phyloP scores from a whole-genome alignment of 2,113 vertebrate genomes.

The Tauraco erythrolophus region DNA sequence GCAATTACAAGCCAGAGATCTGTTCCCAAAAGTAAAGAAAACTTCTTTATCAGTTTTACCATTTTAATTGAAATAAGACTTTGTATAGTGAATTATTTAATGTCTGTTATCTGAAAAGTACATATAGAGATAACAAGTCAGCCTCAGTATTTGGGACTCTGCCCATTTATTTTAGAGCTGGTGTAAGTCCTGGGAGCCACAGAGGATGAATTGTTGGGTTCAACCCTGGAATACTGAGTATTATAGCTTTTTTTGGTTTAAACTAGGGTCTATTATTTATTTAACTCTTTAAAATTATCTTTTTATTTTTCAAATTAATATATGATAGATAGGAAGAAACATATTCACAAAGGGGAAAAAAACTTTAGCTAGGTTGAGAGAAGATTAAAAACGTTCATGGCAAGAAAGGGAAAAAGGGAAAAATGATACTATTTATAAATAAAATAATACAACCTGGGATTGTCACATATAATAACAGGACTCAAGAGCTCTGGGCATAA shows the following conservation, averaged over 20 bases:
- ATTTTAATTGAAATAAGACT: slow-evolving; percentile 71
- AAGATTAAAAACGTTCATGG: background rate
- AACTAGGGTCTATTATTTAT: background rate
- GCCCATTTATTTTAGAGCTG: slow-evolving; percentile 41
- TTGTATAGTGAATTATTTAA: slow-evolving; percentile 65
- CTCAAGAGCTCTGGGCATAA: background rate
- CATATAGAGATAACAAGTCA: slow-evolving; percentile 59
- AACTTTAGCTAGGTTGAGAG: background rate
- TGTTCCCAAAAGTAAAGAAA: slow-evolving; percentile 57
- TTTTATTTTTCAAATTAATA: background rate
- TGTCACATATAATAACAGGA: background rate
- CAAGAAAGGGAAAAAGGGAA: background rate
- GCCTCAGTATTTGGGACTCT: background rate
- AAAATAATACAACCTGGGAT: background rate
- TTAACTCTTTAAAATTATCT: background rate
- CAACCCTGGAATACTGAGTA: background rate
- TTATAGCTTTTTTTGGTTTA: background rate
- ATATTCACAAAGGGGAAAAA: background rate
- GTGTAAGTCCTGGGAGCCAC: slow-evolving; percentile 3
- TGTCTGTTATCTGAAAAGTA: slow-evolving; percentile 58
- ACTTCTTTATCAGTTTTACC: slow-evolving; percentile 66
- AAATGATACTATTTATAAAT: background rate
- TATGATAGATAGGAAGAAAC: background rate
- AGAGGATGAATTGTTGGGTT: slow-evolving; percentile 37
- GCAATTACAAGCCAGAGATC: slow-evolving; percentile 68